These are phyloP conservation scores for Drymodes brunneopygia DNA, from an alignment of 2,113 vertebrate genomes.

Conservation along the genomic window DNA sequence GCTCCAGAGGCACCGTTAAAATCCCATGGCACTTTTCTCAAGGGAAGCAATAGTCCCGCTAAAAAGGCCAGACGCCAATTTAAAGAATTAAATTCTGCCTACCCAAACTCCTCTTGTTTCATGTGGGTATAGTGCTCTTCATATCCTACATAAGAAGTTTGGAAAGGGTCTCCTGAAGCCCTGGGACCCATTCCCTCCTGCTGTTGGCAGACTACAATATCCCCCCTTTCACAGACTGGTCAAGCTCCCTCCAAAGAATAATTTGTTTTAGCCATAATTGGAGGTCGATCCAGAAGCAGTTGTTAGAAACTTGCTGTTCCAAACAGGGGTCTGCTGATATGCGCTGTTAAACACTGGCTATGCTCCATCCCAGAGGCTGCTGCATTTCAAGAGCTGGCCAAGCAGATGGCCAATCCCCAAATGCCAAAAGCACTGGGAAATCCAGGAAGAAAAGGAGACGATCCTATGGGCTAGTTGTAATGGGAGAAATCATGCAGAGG, in stretches of 20 bases:
- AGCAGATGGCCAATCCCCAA: background rate
- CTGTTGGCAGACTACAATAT: conserved; percentile 6
- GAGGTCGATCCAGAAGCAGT: background rate
- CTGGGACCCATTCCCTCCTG: background rate
- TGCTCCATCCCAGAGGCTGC: background rate
- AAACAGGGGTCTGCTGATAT: background rate
- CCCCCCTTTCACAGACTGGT: background rate
- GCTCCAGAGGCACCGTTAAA: background rate
- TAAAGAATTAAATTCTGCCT: conserved; percentile 45
- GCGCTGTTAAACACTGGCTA: background rate
- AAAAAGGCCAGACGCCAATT: conserved; percentile 42
- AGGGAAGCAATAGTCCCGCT: background rate
- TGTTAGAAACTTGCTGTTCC: background rate
- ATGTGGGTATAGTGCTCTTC: background rate
- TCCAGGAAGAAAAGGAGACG: background rate
- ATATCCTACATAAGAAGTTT: background rate
- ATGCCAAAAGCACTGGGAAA: background rate
- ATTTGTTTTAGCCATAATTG: background rate
- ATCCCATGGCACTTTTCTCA: background rate
- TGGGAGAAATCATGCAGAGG: background rate
- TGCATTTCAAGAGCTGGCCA: background rate
- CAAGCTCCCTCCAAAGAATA: background rate
- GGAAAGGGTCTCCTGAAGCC: background rate
- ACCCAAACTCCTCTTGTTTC: conserved; percentile 24
- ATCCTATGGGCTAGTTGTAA: background rate